Conservation (phyloP, 2,113 vertebrate genomes). For the Accipiter cooperii region DNA sequence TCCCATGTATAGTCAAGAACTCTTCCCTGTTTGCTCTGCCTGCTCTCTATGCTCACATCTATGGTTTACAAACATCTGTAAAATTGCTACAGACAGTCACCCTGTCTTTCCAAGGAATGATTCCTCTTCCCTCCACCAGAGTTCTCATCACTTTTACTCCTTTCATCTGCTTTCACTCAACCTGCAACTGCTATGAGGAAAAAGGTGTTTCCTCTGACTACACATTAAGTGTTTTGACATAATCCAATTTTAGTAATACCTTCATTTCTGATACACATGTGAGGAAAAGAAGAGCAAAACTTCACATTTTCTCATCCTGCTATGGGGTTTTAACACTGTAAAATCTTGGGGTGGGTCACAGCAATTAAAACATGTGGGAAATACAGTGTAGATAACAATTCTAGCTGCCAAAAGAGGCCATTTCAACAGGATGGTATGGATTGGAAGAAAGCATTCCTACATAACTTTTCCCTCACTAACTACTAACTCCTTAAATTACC, state of each 20-base stretch:
- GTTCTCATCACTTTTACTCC: background rate
- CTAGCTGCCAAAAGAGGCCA: background rate
- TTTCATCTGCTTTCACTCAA: background rate
- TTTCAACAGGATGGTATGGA: background rate
- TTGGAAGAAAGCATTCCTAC: background rate
- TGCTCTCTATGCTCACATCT: background rate
- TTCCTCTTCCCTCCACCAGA: background rate
- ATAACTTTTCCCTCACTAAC: background rate
- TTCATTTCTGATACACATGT: background rate
- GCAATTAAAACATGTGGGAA: background rate
- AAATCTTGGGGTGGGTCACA: background rate
- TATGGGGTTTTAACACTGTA: background rate
- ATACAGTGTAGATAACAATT: background rate
- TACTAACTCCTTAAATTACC: background rate
- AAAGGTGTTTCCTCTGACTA: background rate
- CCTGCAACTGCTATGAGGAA: background rate
- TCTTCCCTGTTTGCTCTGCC: background rate
- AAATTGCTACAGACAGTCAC: background rate
- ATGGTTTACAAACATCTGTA: background rate
- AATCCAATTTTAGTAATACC: background rate
- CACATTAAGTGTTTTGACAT: background rate
- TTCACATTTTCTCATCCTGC: background rate
- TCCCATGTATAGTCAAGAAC: background rate
- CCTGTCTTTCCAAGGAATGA: background rate
- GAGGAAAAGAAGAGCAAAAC: background rate